phyloP scores from a whole-genome alignment of 2,888 invertebrate species.

The Gastracanthus pulcherrimus region DNA sequence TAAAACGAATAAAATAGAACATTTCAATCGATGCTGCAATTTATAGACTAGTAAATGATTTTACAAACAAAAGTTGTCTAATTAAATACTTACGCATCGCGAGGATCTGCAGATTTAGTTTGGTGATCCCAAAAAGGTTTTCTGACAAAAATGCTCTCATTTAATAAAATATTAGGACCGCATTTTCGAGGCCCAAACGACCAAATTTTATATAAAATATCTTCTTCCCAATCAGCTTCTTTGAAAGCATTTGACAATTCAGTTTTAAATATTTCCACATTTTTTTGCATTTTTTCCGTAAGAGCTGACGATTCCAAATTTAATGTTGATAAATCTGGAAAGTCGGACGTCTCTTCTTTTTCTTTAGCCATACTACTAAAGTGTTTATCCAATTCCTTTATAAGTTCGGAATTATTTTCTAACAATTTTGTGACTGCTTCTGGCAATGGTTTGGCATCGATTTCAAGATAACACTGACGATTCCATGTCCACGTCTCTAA shows the following conservation, averaged over 20 bases:
- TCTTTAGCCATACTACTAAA: conserved; percentile 72
- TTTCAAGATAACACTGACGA: conserved; percentile 84
- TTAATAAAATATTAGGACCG: conserved; percentile 93
- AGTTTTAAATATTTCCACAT: conserved; percentile 77
- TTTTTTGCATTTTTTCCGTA: conserved; percentile 69
- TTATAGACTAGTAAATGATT: too few relatives aligned
- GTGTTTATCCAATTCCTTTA: conserved; percentile 82
- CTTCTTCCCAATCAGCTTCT: conserved; percentile 79
- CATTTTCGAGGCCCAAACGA: conserved; percentile 93
- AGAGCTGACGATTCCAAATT: conserved; percentile 64
- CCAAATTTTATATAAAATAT: conserved; percentile 87
- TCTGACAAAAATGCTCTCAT: conserved; percentile 85
- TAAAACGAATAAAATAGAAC: too few relatives aligned
- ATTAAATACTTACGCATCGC: conserved; percentile 68
- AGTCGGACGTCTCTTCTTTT: conserved; percentile 39
- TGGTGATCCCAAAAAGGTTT: conserved; percentile 79
- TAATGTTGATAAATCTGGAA: conserved; percentile 58
- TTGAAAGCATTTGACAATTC: conserved; percentile 82
- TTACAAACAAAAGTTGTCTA: too few relatives aligned
- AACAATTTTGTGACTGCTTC: conserved; percentile 84
- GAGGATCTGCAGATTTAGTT: conserved; percentile 65
- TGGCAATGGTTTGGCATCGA: conserved; percentile 89
- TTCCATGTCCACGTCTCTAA: conserved; percentile 79
- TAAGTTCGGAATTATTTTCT: conserved; percentile 84
- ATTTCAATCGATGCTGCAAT: too few relatives aligned